Percentiles rank a stretch among this genome's conserved stretches.
Conservation (phyloP, 1,140 invertebrate species). For the Choristoneura fumiferana region DNA sequence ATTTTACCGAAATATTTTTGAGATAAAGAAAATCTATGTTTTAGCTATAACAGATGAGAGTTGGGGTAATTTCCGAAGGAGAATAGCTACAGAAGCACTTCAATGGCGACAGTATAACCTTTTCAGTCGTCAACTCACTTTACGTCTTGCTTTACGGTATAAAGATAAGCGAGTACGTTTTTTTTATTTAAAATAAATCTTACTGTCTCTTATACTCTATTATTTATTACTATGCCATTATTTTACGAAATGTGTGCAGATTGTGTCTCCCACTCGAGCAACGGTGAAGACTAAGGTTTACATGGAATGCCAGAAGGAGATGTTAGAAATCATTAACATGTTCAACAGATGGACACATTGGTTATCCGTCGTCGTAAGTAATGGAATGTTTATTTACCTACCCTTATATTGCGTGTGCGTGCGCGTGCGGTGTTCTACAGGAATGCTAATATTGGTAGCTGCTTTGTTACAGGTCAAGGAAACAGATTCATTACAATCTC, state of each 20-base stretch:
- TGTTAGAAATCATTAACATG: conserved; percentile 63
- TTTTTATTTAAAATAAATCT: background rate
- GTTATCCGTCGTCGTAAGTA: conserved; percentile 54
- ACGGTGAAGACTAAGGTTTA: conserved; percentile 46
- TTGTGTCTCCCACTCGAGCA: conserved; percentile 46
- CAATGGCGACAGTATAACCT: conserved; percentile 67
- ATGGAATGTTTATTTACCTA: background rate
- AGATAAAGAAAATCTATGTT: no score
- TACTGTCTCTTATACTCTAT: background rate
- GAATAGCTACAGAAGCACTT: conserved; percentile 46
- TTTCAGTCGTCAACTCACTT: conserved; percentile 57
- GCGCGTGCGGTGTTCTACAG: background rate
- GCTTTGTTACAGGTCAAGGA: conserved; percentile 48
- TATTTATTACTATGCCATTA: background rate
- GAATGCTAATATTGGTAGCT: background rate
- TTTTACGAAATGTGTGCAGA: conserved; percentile 32
- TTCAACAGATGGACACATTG: conserved; percentile 64
- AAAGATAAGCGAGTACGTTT: conserved; percentile 51
- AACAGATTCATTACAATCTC: conserved; percentile 40
- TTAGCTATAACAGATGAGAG: conserved; percentile 34
- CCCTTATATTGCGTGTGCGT: background rate
- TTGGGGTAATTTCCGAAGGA: conserved; percentile 51
- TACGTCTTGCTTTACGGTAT: conserved; percentile 51
- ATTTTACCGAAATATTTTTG: no score
- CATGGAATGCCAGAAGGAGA: conserved; percentile 50